These are phyloP conservation scores for Enteromius anoplus DNA, from an alignment of 2,797 vertebrate genomes.

Conservation along the genomic window DNA sequence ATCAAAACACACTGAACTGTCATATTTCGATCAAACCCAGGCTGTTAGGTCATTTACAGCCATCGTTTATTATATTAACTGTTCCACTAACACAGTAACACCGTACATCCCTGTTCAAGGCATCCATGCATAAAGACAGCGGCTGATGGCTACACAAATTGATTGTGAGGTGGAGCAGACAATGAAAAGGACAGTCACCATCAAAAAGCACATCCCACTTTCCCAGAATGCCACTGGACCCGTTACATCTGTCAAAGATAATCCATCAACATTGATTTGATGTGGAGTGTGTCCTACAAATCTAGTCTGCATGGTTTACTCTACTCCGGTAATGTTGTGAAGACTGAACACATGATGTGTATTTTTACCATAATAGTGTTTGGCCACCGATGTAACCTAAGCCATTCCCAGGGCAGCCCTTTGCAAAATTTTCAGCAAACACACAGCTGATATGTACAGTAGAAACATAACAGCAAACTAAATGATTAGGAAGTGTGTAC, in stretches of 20 bases:
- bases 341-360: not conserved
- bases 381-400: not conserved
- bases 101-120: not conserved
- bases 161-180: not conserved
- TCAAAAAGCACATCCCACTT: not conserved
- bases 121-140: not conserved
- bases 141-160: not conserved
- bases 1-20: not conserved
- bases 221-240: conserved; percentile 2
- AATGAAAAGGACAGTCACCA: conserved; percentile 6
- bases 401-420: not conserved
- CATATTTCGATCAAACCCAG: not conserved
- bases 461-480: not conserved
- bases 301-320: not conserved
- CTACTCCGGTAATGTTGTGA: not conserved
- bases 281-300: not conserved
- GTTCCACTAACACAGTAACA: not conserved
- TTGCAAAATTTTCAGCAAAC: not conserved
- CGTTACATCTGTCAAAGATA: conserved; percentile 6
- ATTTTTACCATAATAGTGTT: not conserved
- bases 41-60: conserved; percentile 31
- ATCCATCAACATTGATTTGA: conserved; percentile 7
- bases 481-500: not conserved
- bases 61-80: conserved; percentile 27
- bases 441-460: too few relatives aligned